Conservation (phyloP, 2,113 vertebrate genomes). For the Gymnogyps californianus region DNA sequence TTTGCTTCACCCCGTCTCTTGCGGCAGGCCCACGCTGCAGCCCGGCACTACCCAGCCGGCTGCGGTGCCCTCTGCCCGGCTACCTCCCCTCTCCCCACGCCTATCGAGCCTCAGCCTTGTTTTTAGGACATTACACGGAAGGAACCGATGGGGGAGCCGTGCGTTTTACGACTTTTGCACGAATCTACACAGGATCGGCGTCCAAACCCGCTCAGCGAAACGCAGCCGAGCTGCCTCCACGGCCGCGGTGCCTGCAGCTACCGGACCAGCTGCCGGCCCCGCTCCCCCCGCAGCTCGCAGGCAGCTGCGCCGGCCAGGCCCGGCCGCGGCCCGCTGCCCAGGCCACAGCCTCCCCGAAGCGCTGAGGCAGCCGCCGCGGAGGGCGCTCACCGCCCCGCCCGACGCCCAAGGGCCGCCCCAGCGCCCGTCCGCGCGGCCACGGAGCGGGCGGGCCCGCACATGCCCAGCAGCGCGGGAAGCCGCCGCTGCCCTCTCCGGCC, state of each 20-base stretch:
- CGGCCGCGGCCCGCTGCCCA: not conserved
- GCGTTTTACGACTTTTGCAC: not conserved
- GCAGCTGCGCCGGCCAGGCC: not conserved
- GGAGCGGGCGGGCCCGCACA: not conserved
- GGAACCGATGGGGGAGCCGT: not conserved
- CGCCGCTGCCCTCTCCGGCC: not conserved
- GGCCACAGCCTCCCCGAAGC: too few species aligned
- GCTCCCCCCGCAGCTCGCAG: too few species aligned
- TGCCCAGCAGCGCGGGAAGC: not conserved
- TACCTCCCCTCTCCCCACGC: not conserved
- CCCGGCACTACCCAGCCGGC: not conserved
- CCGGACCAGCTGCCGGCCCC: not conserved
- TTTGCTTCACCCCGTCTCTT: rapidly evolving
- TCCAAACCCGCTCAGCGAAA: not conserved
- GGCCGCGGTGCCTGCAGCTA: not conserved
- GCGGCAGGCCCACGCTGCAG: rapidly evolving
- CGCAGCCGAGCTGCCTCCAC: not conserved
- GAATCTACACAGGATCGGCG: not conserved
- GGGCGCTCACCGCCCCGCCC: not conserved
- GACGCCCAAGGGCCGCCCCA: not conserved
- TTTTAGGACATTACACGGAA: not conserved
- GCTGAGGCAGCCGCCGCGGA: not conserved
- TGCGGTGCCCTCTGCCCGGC: not conserved
- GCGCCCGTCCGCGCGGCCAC: too few species aligned
- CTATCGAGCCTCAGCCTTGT: not conserved